Conservation (phyloP, 2,113 vertebrate species). For the Macquaria ambigua region DNA sequence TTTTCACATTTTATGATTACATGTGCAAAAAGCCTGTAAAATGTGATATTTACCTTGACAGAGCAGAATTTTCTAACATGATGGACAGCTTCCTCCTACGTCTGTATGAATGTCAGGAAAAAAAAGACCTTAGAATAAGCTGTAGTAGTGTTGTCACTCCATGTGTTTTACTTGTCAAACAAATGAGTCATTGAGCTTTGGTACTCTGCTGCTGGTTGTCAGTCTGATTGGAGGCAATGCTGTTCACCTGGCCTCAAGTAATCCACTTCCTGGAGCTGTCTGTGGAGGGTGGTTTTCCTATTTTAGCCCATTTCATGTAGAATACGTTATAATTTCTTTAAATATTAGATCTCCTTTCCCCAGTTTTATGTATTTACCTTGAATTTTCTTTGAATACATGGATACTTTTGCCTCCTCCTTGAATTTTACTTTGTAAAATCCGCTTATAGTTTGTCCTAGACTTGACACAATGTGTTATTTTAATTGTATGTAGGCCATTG, state of each 20-base stretch:
- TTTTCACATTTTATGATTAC: neutral
- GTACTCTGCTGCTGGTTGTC: constrained; percentile 31
- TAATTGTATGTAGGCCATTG: neutral
- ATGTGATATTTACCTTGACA: constrained; percentile 60
- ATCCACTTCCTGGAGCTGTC: constrained; percentile 16
- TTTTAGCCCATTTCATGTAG: neutral
- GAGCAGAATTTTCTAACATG: constrained; percentile 29
- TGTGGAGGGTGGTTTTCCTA: neutral
- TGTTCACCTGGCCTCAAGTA: constrained; percentile 64
- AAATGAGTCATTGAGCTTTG: neutral
- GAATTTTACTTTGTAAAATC: neutral
- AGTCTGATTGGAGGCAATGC: constrained; percentile 69
- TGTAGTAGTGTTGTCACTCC: neutral
- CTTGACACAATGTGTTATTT: neutral
- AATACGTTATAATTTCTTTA: neutral
- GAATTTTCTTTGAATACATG: neutral
- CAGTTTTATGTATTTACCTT: neutral
- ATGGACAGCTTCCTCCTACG: constrained; percentile 3
- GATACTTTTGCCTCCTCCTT: neutral
- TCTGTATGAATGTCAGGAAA: neutral
- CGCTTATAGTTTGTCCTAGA: neutral
- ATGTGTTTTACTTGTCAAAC: constrained; percentile 22
- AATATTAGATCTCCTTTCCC: neutral
- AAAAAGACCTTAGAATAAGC: neutral
- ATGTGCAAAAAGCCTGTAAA: neutral